Conservation (phyloP, 2,113 vertebrate genomes). For the Myrmecobius fasciatus region DNA sequence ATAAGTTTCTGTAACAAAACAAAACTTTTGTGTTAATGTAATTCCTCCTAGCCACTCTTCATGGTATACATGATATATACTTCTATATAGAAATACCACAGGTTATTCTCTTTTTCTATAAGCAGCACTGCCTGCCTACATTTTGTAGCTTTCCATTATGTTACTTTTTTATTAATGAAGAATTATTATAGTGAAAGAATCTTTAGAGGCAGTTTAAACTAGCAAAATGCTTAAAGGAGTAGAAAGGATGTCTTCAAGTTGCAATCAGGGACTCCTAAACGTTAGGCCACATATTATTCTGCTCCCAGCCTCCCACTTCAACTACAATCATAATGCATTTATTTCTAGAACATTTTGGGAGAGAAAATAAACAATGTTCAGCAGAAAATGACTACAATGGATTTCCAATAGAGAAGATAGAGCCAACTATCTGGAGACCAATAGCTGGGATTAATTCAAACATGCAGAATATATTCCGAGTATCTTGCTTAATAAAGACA, state of each 20-base stretch:
- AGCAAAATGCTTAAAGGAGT: conserved; percentile 46
- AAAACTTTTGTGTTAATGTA: background rate
- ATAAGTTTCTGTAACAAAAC: background rate
- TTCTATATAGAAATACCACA: background rate
- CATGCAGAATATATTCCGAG: conserved; percentile 15
- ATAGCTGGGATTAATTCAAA: conserved; percentile 22
- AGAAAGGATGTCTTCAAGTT: conserved; percentile 49
- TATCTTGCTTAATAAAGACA: background rate
- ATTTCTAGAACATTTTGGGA: background rate
- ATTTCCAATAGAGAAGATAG: conserved; percentile 46
- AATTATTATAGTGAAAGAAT: conserved; percentile 65
- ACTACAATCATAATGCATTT: conserved; percentile 39
- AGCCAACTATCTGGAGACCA: conserved; percentile 13
- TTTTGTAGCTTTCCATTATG: conserved; percentile 53
- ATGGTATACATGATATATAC: background rate
- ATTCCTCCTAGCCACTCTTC: background rate
- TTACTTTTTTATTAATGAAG: conserved; percentile 71
- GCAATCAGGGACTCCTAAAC: conserved; percentile 62
- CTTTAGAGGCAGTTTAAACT: conserved; percentile 66
- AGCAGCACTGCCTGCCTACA: background rate
- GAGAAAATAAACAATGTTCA: conserved; percentile 50
- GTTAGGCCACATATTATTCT: conserved; percentile 51
- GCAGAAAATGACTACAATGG: conserved; percentile 48
- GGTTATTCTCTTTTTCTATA: conserved; percentile 16
- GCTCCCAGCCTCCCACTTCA: conserved; percentile 39